phyloP scores from a whole-genome alignment of 2,113 vertebrate genomes.

The Macrotis lagotis region DNA sequence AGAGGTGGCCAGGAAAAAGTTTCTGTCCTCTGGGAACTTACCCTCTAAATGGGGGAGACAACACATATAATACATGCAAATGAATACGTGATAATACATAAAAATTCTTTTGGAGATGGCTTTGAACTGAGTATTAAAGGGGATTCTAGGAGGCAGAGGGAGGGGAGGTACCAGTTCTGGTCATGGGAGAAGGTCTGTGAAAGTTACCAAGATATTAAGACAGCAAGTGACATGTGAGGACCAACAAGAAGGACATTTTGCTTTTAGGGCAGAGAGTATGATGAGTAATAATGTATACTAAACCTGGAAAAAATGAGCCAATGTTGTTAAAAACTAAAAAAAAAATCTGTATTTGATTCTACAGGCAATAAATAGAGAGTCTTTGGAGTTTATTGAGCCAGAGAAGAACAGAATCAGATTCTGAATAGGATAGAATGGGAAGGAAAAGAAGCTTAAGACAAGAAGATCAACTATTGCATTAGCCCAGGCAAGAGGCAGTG shows the following conservation, averaged over 20 bases:
- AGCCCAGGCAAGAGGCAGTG: not conserved
- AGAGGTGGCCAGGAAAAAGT: not conserved
- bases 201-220: not conserved
- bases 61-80: not conserved
- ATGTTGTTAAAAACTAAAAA: not conserved
- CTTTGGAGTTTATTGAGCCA: not conserved
- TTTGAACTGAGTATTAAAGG: not conserved
- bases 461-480: not conserved
- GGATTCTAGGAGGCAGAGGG: not conserved
- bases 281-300: not conserved
- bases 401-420: not conserved
- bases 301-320: not conserved
- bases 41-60: not conserved
- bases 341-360: not conserved
- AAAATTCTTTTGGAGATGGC: not conserved
- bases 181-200: not conserved
- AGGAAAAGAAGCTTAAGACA: not conserved
- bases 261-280: not conserved
- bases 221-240: not conserved
- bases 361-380: not conserved
- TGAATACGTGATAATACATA: not conserved
- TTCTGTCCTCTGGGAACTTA: not conserved
- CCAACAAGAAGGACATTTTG: not conserved
- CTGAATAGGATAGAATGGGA: not conserved
- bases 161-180: not conserved